Evolutionary conservation across 2,797 vertebrate species (phyloP), one percentile per base, ranked within the genome.

Genomic region (Stomatorhinus walkeri): DNA sequence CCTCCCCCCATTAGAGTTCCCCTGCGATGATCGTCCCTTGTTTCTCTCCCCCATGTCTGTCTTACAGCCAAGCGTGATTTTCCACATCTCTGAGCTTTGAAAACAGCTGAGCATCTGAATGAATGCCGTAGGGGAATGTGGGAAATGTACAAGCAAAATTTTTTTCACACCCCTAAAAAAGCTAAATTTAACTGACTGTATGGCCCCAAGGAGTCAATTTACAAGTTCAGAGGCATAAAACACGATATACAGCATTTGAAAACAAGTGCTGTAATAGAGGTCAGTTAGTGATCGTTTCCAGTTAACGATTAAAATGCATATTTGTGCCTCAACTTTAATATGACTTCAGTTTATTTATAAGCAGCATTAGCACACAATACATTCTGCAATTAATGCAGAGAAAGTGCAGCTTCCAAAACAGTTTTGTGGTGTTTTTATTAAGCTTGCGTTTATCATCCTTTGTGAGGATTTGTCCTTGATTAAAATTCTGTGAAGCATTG

Each of bases 401-500:
- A 88, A 88, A 88, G 54, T 64, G 56, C 52, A 88, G 14, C n/a
- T 59, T 64, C 81, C 36, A 40, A 64, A 54, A 59, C 79, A 88
- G 83, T 88, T 88, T 84, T 54, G 36, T 48, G 84, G 24, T 54
- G 59, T 88, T 84, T 83, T 81, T 51, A 88, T 61, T 84, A 85
- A 28, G 52, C 88, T 48, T 40, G 52, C 52, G 81, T 88, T 84
- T 88, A 83, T 84, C 88, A 88, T 52, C 28, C 40, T 59, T 79
- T 81, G 43, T 88, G 46, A 88, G 81, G 54, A 88, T 88, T 59
- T 88, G 40, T 64, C 81, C 88, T 61, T 84, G 56, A 61, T 88
- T 88, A 88, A 56, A 88, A 88, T 88, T 88, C 87, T 88, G 87
- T 76, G 68, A 52, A 88, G 87, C 87, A 49, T 49, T 88, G 46